These are phyloP conservation scores for Eupsittula cactorum DNA, from an alignment of 2,113 vertebrate genomes.

Conservation along the genomic window DNA sequence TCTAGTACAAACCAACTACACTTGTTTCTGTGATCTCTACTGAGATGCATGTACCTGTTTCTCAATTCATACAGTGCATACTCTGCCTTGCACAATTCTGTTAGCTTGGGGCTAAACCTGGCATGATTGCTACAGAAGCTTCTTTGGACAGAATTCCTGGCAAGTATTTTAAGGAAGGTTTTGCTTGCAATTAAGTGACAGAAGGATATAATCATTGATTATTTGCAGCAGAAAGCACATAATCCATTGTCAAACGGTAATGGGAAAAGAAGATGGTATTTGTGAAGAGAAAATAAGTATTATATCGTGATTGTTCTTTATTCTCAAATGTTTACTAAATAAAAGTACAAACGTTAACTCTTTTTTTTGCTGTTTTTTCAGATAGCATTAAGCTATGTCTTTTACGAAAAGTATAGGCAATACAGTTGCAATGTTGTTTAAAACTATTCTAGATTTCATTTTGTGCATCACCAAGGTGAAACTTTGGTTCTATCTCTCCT, in stretches of 20 bases:
- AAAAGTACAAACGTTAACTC: not conserved
- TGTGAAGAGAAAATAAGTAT: not conserved
- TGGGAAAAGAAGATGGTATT: not conserved
- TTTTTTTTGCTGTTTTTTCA: not conserved
- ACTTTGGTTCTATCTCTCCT: not conserved
- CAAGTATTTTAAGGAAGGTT: not conserved
- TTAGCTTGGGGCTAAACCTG: not conserved
- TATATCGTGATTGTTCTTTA: not conserved
- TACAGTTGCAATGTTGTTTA: not conserved
- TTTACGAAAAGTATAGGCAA: not conserved
- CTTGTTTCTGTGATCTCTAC: accelerated
- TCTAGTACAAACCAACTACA: not conserved
- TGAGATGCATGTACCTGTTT: not conserved
- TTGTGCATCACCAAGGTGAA: not conserved
- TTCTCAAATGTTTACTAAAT: not conserved
- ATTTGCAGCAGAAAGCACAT: not conserved
- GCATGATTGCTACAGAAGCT: not conserved
- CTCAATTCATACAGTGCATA: not conserved
- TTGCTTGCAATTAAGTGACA: not conserved
- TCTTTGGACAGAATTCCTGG: not conserved
- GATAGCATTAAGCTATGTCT: not conserved
- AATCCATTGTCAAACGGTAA: not conserved
- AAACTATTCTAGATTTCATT: not conserved
- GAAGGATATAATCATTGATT: not conserved
- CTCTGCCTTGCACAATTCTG: not conserved